Base-by-base conservation (phyloP, 2,888 invertebrate species). In the Seladonia tumulorum region DNA sequence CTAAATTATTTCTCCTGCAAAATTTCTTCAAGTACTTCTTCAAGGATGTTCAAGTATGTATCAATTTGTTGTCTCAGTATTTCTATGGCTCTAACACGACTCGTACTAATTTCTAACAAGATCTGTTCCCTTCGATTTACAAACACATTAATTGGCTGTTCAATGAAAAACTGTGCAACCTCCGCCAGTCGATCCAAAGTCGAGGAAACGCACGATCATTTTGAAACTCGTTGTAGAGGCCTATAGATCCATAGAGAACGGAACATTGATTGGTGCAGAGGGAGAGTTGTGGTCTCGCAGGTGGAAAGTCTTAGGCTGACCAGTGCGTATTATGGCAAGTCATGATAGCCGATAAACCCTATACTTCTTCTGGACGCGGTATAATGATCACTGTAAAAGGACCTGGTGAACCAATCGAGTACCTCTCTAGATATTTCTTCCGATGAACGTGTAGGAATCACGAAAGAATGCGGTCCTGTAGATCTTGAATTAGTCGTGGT, bases 341-440 rank as follows among this genome's bases (percentile, higher is more conserved):
- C 90, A 90, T 82, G 90, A 89, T 87, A 90, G 88, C 86, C 87
- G 84, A 90, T 90, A 85, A 87, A 90, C 70, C 73, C 82, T 82
- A 79, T 81, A 78, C 85, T 83, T 79, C 84, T 47, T 47, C 42
- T 68, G 75, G 84, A 87, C 84, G 84, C 81, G 81, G 76, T 89
- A 86, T 86, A 90, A 83, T 77, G 82, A 68, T 81, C 79, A 7
- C 86, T 81, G 83, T 85, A 88, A 89, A 86, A 85, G 87, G 79
- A 22, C 35, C 66, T 22, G 39, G 57, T 70, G 74, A 81, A 75
- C 77, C 84, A 74, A 86, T 82, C 84, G 73, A 16, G 53, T 66
- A 39, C 60, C 82, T 79, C 82, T 79, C 49, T 29, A 16, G 63
- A 60, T 68, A 68, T 82, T 85, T 85, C 80, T 18, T 39, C 22